phyloP scores from a whole-genome alignment of 2,888 invertebrate genomes.

The Cryptocephalus moraei region DNA sequence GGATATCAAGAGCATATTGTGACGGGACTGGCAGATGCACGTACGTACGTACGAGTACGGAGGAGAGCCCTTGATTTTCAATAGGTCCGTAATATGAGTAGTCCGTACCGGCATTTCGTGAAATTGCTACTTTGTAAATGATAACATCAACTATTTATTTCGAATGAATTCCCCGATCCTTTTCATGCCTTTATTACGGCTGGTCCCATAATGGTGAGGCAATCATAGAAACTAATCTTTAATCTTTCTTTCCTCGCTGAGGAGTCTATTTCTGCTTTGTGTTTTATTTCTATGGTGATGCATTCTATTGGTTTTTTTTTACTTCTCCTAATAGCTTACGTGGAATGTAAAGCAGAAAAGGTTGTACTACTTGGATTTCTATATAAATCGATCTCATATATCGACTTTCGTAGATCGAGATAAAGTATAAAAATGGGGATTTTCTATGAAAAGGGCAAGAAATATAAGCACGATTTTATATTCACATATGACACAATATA shows the following conservation, averaged over 20 bases:
- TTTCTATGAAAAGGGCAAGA: too few relatives aligned
- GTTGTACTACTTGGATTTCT: too few relatives aligned
- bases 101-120: constrained; percentile 24
- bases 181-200: constrained; percentile 12
- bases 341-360: too few relatives aligned
- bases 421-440: too few relatives aligned
- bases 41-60: neutral
- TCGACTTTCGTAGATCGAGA: too few relatives aligned
- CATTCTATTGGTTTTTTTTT: neutral
- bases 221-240: constrained; percentile 32
- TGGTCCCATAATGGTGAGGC: constrained; percentile 12
- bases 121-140: constrained; percentile 34
- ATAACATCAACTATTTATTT: constrained; percentile 35
- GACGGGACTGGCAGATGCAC: neutral
- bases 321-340: neutral
- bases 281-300: constrained; percentile 8
- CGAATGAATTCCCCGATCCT: constrained; percentile 27
- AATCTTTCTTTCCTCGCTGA: constrained; percentile 13
- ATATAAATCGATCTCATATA: too few relatives aligned
- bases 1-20: neutral
- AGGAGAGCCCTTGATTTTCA: constrained; percentile 1
- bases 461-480: too few relatives aligned
- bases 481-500: too few relatives aligned
- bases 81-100: constrained; percentile 19
- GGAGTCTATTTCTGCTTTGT: constrained; percentile 15